Conservation (phyloP, 1,140 invertebrate species). For the Drosophila serrata region DNA sequence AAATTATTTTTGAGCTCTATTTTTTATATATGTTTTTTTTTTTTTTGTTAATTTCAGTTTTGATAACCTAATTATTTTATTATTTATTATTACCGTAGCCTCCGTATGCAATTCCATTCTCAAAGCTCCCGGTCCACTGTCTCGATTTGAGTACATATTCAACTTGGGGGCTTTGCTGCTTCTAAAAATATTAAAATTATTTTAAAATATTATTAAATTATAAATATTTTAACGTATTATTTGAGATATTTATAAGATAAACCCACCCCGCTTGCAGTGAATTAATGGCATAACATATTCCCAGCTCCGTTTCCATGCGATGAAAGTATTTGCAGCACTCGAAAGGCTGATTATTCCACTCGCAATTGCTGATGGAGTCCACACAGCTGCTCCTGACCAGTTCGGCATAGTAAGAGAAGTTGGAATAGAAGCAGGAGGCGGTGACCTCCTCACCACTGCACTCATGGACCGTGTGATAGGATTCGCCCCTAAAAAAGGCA, state of each 20-base stretch:
- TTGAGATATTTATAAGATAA: neutral
- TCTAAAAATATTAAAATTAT: conserved; percentile 11
- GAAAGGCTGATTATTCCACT: conserved; percentile 88
- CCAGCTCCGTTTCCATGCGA: conserved; percentile 88
- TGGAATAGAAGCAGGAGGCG: conserved; percentile 86
- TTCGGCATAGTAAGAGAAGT: conserved; percentile 87
- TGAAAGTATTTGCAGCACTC: conserved; percentile 89
- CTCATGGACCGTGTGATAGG: conserved; percentile 88
- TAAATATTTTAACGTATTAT: neutral
- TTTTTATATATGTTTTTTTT: neutral
- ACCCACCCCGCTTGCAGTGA: conserved; percentile 86
- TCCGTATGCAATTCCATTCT: conserved; percentile 87
- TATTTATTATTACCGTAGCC: conserved; percentile 85
- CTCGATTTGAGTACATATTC: conserved; percentile 85
- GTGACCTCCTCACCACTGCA: conserved; percentile 86
- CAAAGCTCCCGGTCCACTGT: conserved; percentile 87
- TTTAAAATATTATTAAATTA: neutral
- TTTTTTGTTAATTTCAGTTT: neutral
- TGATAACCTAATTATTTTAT: neutral
- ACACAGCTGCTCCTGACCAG: conserved; percentile 87
- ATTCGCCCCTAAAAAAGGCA: conserved; percentile 88
- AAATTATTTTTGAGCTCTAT: neutral
- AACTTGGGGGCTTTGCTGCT: conserved; percentile 62
- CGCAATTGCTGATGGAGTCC: conserved; percentile 87
- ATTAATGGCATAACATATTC: conserved; percentile 89